Evolutionary conservation across 2,888 invertebrate genomes (phyloP).

Genomic region (Nomada ferruginata): DNA sequence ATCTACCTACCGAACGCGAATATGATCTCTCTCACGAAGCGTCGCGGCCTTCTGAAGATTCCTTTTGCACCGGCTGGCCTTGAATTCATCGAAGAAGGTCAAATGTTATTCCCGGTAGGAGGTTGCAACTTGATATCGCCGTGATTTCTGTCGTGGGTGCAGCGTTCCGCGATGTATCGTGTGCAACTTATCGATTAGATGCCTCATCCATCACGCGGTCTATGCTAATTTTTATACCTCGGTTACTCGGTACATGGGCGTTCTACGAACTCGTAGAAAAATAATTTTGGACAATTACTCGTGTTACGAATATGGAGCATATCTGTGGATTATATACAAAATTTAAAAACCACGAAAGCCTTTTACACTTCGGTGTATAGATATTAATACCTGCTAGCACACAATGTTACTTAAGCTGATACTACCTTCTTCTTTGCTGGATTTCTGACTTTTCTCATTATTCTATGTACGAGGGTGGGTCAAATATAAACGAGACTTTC

Average conservation of each 20-base stretch:
- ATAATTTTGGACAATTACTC: neutral
- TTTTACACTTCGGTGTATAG: no score
- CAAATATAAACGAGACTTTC: no score
- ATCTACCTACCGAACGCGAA: constrained; percentile 41
- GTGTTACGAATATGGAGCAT: no score
- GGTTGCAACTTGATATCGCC: constrained; percentile 23
- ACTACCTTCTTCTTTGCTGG: no score
- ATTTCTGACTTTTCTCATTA: no score
- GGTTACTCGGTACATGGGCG: neutral
- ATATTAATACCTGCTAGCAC: no score
- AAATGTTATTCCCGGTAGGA: constrained; percentile 23
- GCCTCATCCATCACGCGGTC: neutral
- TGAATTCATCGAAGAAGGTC: constrained; percentile 47
- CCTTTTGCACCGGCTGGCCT: constrained; percentile 33
- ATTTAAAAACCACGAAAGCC: no score
- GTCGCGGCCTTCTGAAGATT: constrained; percentile 41
- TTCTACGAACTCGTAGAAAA: neutral
- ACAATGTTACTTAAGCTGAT: no score
- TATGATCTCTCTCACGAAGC: constrained; percentile 52
- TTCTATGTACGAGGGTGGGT: no score
- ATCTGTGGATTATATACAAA: no score
- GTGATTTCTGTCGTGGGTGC: constrained; percentile 3
- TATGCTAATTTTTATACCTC: neutral
- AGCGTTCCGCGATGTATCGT: constrained; percentile 13
- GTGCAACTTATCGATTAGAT: neutral